phyloP scores from a whole-genome alignment of 2,797 vertebrate species.

The Cephalopachus bancanus region DNA sequence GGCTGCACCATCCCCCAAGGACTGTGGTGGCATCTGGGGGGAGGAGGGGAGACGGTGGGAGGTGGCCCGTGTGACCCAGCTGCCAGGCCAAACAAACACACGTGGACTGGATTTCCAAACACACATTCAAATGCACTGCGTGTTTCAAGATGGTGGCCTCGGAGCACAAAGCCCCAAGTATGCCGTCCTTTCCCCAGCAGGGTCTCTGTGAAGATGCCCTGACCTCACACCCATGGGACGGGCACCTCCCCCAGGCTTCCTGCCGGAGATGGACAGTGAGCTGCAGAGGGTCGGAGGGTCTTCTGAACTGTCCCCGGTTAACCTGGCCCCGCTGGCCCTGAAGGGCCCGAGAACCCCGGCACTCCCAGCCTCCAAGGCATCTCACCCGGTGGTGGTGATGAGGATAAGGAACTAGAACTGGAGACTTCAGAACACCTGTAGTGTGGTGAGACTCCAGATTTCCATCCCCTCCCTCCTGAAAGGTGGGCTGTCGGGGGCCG shows the following conservation, averaged over 20 bases:
- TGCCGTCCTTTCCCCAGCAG: fast-evolving
- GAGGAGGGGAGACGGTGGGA: not conserved
- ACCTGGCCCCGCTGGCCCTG: not conserved
- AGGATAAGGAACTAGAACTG: not conserved
- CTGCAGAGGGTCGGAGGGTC: too few species aligned
- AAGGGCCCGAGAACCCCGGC: not conserved
- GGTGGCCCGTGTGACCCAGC: too few species aligned
- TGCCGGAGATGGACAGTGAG: not conserved
- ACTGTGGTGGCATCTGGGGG: not conserved
- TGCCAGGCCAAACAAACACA: too few species aligned
- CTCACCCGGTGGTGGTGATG: not conserved
- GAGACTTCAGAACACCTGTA: not conserved
- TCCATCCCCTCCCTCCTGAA: not conserved
- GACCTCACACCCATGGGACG: not conserved
- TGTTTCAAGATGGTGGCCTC: not conserved
- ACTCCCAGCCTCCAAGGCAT: not conserved
- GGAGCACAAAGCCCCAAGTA: not conserved
- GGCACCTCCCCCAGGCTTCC: not conserved
- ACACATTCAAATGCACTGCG: not conserved
- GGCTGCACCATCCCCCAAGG: not conserved
- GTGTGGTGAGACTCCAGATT: too few species aligned
- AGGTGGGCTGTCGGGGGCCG: not conserved
- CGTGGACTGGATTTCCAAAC: not conserved
- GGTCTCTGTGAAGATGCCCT: fast-evolving
- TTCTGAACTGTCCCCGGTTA: not conserved